Evolutionary conservation across 1,140 invertebrate species (phyloP).

Genomic region (Galleria mellonella): DNA sequence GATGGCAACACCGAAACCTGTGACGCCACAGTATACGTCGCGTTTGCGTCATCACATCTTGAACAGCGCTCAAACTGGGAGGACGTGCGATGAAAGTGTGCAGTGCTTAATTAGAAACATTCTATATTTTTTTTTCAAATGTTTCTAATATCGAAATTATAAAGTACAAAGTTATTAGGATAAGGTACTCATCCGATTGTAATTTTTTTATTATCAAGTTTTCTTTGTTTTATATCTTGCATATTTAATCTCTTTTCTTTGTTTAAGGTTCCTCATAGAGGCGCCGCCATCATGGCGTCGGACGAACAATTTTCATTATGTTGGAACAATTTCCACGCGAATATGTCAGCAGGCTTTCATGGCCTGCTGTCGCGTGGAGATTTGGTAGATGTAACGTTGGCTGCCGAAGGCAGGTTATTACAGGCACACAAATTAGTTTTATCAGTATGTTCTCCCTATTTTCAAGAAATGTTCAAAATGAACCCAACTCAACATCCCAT

Average conservation of each 20-base stretch:
- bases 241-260: conserved; percentile 15
- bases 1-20: conserved; percentile 23
- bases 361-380: conserved; percentile 84
- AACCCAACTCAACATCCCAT: conserved; percentile 77
- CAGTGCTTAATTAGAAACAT: conserved; percentile 56
- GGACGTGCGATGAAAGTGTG: conserved; percentile 54
- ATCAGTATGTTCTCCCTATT: conserved; percentile 90
- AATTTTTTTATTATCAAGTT: neutral
- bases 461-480: conserved; percentile 86
- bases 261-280: conserved; percentile 50
- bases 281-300: conserved; percentile 79
- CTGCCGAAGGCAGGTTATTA: conserved; percentile 85
- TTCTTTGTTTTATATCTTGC: conserved; percentile 1
- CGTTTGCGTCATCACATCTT: conserved; percentile 66
- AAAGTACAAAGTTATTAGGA: conserved; percentile 70
- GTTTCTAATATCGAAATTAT: conserved; percentile 70
- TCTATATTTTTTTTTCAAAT: conserved; percentile 63
- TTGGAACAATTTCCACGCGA: conserved; percentile 86
- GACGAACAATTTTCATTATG: conserved; percentile 85
- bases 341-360: conserved; percentile 83
- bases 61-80: conserved; percentile 60
- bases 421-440: conserved; percentile 89
- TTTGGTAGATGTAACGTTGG: conserved; percentile 87
- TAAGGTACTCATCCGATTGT: conserved; percentile 35
- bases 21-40: conserved; percentile 57